phyloP scores from a whole-genome alignment of 2,113 vertebrate species.

The Datnioides undecimradiatus region DNA sequence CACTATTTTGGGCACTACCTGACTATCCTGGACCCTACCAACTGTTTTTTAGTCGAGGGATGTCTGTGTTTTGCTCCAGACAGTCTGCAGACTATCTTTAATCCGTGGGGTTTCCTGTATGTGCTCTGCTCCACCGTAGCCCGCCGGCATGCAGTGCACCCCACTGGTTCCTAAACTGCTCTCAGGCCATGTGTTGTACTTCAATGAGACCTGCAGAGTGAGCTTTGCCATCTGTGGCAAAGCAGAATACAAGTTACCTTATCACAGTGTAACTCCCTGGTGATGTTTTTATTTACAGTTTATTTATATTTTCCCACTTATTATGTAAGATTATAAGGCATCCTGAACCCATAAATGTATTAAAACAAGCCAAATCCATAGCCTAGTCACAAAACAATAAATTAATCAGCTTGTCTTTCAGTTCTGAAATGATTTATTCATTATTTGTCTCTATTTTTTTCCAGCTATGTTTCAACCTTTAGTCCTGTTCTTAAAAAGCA shows the following conservation, averaged over 20 bases:
- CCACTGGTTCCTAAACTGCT: slow-evolving; percentile 21
- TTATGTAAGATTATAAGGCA: neutral
- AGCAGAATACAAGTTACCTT: neutral
- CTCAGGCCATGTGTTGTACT: slow-evolving; percentile 6
- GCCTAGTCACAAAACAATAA: neutral
- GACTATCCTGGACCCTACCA: neutral
- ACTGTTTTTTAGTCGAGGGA: neutral
- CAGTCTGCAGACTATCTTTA: slow-evolving; percentile 13
- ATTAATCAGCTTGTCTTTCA: neutral
- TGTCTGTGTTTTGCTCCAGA: neutral
- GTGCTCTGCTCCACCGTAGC: slow-evolving; percentile 3
- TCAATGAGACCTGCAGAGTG: slow-evolving; percentile 12
- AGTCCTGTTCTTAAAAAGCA: neutral
- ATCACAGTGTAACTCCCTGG: neutral
- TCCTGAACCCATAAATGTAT: neutral
- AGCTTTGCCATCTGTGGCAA: slow-evolving; percentile 28
- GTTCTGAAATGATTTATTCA: neutral
- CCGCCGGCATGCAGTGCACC: slow-evolving; percentile 7
- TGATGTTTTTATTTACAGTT: too few species aligned
- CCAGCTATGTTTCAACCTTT: neutral
- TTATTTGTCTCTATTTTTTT: neutral
- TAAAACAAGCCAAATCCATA: neutral
- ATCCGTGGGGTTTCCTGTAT: slow-evolving; percentile 47
- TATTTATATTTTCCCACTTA: too few species aligned
- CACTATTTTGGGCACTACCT: slow-evolving; percentile 27